phyloP scores from a whole-genome alignment of 92 coral and sea anemone genomes.

The Umimayanthus chanpuru region DNA sequence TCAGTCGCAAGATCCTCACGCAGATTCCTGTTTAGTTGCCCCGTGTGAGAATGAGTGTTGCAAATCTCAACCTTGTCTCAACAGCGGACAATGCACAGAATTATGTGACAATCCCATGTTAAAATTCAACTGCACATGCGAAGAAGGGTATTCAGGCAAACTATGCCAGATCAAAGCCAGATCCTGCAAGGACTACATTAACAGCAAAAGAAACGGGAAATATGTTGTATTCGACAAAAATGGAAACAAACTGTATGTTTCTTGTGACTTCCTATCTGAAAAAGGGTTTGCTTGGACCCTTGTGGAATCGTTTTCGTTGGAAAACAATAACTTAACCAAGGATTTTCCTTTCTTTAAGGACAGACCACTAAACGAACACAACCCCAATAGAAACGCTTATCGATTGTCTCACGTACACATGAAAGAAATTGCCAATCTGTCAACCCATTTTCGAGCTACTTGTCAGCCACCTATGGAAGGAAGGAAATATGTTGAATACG shows the following conservation, averaged over 20 bases:
- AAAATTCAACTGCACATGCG: too few relatives aligned
- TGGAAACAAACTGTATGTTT: too few relatives aligned
- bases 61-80: too few relatives aligned
- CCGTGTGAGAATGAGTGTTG: too few relatives aligned
- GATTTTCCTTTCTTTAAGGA: slow-evolving; percentile 42
- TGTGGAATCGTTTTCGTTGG: neutral
- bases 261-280: too few relatives aligned
- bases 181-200: too few relatives aligned
- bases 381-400: neutral
- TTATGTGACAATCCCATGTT: too few relatives aligned
- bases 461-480: neutral
- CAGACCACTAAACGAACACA: neutral
- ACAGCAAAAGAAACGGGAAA: too few relatives aligned
- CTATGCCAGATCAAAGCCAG: slow-evolving; percentile 33
- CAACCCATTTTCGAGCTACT: neutral
- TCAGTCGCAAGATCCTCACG: neutral
- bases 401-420: slow-evolving; percentile 5
- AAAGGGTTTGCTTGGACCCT: too few relatives aligned
- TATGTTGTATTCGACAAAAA: too few relatives aligned
- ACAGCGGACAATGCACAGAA: too few relatives aligned
- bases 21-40: slow-evolving; percentile 51
- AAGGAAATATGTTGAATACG: neutral
- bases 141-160: slow-evolving; percentile 50
- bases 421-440: neutral
- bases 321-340: slow-evolving; percentile 32